Evolutionary conservation across 1,140 invertebrate species (phyloP).

Genomic region (Centruroides sculpturatus): DNA sequence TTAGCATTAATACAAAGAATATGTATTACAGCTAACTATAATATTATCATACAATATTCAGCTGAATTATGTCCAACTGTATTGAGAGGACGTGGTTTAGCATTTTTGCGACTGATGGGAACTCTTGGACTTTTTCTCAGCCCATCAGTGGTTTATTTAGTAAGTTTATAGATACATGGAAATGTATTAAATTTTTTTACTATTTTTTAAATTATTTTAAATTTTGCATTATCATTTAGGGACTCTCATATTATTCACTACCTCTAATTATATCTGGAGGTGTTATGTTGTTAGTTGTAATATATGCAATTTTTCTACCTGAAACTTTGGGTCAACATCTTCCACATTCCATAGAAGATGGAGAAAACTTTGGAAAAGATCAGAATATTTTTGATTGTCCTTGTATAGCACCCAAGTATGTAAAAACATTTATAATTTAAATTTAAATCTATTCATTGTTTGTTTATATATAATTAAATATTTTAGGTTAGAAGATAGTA

Average conservation of each 20-base stretch:
- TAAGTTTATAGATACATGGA: conserved; percentile 22
- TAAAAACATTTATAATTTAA: conserved; percentile 1
- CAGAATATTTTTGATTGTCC: conserved; percentile 9
- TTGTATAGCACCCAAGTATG: conserved; percentile 1
- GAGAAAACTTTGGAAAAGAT: conserved; percentile 27
- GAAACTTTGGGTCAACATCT: conserved; percentile 23
- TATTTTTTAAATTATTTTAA: background rate
- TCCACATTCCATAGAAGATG: conserved; percentile 22
- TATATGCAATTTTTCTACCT: conserved; percentile 22
- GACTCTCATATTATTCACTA: conserved; percentile 3
- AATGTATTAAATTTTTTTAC: background rate
- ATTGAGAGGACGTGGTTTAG: conserved; percentile 22
- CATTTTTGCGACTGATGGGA: conserved; percentile 35
- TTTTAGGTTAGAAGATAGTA: background rate
- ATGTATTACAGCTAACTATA: conserved; percentile 14
- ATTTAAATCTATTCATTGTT: background rate
- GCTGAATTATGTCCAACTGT: conserved; percentile 23
- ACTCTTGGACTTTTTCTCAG: conserved; percentile 38
- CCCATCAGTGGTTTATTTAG: conserved; percentile 29
- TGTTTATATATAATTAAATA: background rate
- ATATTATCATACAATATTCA: conserved; percentile 19
- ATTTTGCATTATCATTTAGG: background rate
- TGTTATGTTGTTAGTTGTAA: conserved; percentile 18
- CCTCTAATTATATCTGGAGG: conserved; percentile 12
- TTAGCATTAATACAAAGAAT: conserved; percentile 14